Evolutionary conservation across 2,797 vertebrate genomes (phyloP), one percentile per base, ranked within the genome.

Genomic region (Scomberomorus guttatus): DNA sequence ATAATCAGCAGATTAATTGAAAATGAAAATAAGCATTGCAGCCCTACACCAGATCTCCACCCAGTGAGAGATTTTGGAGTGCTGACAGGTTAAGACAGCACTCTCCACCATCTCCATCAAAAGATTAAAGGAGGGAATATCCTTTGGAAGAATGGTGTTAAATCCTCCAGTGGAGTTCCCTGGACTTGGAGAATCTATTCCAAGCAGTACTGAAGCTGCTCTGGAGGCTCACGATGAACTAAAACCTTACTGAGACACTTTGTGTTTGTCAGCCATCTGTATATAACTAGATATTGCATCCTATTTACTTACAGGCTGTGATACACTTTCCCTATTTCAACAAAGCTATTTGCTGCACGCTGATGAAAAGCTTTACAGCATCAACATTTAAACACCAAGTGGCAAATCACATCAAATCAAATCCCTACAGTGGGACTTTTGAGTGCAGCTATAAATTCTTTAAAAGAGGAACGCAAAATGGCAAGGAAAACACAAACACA

Each of bases 351-450:
- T 46, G 2, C 18, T 25, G 29, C 61, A 52, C 0, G 20, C 15
- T 51, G 52, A 63, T 44, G 14, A 72, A 51, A 56, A 65, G 25
- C 13, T 69, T 80, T 48, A 4, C 37, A 72, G 56, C 29, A 66
- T 81, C 34, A 66, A 15, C 20, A 75, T 75, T 34, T 77, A 56
- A 83, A 72, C 75, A 78, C 67, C 32, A 79, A 72, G 6, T 54
- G 50, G 57, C 57, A 77, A 81, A 81, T 82, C 60, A 27, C 42
- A 77, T 65, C 5, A 63, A 67, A 84, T 79, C 32, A 63, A 81
- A 79, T 60, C 58, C 71, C 46, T 27, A 48, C 39, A 10, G 25
- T 67, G 13, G n/a, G 18, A 57, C 18, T 29, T 57, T 17, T 57
- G 27, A 57, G n/a, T 8, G 15, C 34, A 15, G 50, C 66, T 34